Evolutionary conservation across 2,113 vertebrate species (phyloP), one percentile per base, ranked within the genome.

Genomic region (Ochotona curzoniae): DNA sequence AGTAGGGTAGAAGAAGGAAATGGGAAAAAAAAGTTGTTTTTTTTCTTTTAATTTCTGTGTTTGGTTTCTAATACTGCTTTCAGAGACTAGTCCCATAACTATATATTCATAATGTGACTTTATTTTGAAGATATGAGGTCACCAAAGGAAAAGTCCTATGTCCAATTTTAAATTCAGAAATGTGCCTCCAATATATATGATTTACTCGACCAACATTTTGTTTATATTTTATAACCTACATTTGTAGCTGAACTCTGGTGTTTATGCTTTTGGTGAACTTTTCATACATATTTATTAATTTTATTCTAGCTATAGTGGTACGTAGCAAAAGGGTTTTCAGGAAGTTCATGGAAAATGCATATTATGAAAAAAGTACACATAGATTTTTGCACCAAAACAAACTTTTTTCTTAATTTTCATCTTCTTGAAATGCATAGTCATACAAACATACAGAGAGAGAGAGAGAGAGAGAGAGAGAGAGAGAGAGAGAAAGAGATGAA

Each of bases 1-100:
- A 32, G 35, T 10, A 47, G 1, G 1, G 28, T 75, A 6, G 18
- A 5, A 21, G 14, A 13, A 9, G 54, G 8, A 75, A 64, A 25
- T 13, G 26, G 5, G 69, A 70, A 47, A 69, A 38, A 26, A 30
- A 70, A 70, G 54, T n/a, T n/a, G 51, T 26, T 44, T 66, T 81
- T 21, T 64, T 51, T 63, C n/a, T 28, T 83, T 47, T 86, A 57
- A 57, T 83, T 90, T 17, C 30, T 85, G 51, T 12, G 87, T 96
- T 94, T 92, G 23, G 86, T 86, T 96, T 28, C 51, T 93, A 80
- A 82, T 81, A 89, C 87, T 84, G 60, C 47, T 86, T 83, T 94
- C 44, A 80, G 85, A 88, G 81, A 80, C 35, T 85, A 54, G 20
- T 63, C 35, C 38, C 21, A 44, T 15, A 78, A 35, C 70, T 71